phyloP scores from a whole-genome alignment of 2,888 invertebrate species.

The Rhimphoctona megacephalus region DNA sequence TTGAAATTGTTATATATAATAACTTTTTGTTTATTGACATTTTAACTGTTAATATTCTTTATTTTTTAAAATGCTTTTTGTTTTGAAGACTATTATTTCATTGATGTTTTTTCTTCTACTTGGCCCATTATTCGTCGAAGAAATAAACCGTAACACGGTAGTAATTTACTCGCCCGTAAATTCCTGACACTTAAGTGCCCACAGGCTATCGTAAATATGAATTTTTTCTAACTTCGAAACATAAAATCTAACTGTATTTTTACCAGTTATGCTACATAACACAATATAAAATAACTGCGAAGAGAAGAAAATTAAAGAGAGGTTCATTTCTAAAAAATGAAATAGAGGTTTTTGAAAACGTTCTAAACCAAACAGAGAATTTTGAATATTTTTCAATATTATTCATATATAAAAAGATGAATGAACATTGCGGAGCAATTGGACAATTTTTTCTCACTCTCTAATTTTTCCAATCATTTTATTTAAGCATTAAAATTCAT shows the following conservation, averaged over 20 bases:
- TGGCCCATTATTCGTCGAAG: constrained; percentile 44
- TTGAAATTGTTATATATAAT: background rate
- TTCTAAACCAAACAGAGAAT: background rate
- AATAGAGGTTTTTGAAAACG: background rate
- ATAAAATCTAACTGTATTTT: constrained; percentile 31
- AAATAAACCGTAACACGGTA: constrained; percentile 41
- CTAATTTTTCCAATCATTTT: background rate
- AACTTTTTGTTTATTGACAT: background rate
- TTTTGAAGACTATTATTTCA: background rate
- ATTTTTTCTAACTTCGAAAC: constrained; percentile 15
- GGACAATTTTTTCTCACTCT: background rate
- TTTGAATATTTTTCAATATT: background rate
- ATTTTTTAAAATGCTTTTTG: background rate
- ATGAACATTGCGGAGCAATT: too few relatives aligned
- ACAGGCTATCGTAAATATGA: constrained; percentile 4
- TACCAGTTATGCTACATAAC: background rate
- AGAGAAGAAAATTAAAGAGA: background rate
- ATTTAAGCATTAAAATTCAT: too few relatives aligned
- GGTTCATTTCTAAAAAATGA: background rate
- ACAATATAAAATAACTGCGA: background rate
- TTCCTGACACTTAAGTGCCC: constrained; percentile 32
- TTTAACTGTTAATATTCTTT: background rate
- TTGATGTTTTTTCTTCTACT: background rate
- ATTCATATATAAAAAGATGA: background rate
- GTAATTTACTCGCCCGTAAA: constrained; percentile 48